phyloP scores from a whole-genome alignment of 2,797 vertebrate species.

The Brachyalestes nurse region DNA sequence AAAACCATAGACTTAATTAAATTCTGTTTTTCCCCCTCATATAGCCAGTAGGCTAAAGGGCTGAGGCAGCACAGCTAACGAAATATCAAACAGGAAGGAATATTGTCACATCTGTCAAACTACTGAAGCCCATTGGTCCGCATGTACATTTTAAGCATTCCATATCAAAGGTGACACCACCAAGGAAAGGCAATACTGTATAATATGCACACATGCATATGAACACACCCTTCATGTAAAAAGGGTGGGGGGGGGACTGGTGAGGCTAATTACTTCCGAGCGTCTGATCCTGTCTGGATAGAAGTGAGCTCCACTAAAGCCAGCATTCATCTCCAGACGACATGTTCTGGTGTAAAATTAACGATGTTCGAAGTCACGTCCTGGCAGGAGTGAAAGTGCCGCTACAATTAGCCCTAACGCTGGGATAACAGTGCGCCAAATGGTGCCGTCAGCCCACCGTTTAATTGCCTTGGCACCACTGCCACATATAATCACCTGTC shows the following conservation, averaged over 20 bases:
- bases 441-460: conserved; percentile 85
- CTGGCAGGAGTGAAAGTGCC: conserved; percentile 74
- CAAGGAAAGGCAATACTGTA: background rate
- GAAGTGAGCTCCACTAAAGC: conserved; percentile 48
- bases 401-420: conserved; percentile 78
- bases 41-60: conserved; percentile 1
- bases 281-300: conserved; percentile 43
- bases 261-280: conserved; percentile 52
- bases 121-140: conserved; percentile 23
- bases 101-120: conserved; percentile 33
- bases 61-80: conserved; percentile 15
- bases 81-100: conserved; percentile 13
- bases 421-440: conserved; percentile 84
- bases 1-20: conserved; percentile 5
- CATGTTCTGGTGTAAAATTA: conserved; percentile 71
- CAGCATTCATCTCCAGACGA: conserved; percentile 63
- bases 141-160: conserved; percentile 1
- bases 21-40: background rate
- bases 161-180: conserved; percentile 28
- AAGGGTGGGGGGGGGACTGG: background rate
- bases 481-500: conserved; percentile 92
- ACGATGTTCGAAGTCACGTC: conserved; percentile 69
- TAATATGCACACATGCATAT: conserved; percentile 4
- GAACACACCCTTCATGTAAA: conserved; percentile 13
- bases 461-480: conserved; percentile 89